Evolutionary conservation across 2,797 vertebrate species (phyloP).

Genomic region (Micromesistius poutassou): DNA sequence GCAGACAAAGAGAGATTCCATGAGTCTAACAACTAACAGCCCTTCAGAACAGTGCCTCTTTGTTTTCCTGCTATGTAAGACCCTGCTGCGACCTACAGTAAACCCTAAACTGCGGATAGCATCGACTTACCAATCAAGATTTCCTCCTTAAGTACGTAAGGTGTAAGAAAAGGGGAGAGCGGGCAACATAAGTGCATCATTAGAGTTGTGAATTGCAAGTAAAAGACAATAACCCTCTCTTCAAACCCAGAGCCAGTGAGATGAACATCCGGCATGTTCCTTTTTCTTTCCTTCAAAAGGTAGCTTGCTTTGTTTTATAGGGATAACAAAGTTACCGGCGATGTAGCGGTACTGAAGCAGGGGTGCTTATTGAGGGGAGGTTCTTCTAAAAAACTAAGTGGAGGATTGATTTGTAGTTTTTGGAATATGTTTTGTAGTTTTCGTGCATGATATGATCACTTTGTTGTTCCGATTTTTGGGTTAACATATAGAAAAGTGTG

Average conservation of each 20-base stretch:
- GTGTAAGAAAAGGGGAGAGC: constrained; percentile 99
- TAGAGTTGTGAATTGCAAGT: constrained; percentile 98
- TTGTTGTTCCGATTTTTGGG: constrained; percentile 9
- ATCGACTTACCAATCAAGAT: constrained; percentile 99
- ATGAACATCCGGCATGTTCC: constrained; percentile 34
- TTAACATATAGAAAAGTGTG: constrained; percentile 9
- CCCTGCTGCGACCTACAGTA: constrained; percentile 90
- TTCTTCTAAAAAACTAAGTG: not conserved
- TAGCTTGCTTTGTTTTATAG: constrained; percentile 22
- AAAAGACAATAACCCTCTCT: constrained; percentile 94
- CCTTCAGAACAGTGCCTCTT: constrained; percentile 84
- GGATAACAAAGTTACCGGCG: constrained; percentile 5
- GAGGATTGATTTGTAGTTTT: not conserved
- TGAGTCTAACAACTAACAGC: constrained; percentile 80
- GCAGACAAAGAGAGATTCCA: constrained; percentile 81
- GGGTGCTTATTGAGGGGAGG: too few relatives aligned
- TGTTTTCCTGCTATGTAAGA: constrained; percentile 82
- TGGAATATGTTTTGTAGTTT: not conserved
- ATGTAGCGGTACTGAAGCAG: not conserved
- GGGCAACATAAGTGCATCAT: constrained; percentile 99
- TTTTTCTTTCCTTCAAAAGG: constrained; percentile 48
- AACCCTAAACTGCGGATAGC: constrained; percentile 96
- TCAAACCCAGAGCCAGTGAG: constrained; percentile 72
- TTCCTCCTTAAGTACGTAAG: constrained; percentile 99
- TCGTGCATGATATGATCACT: not conserved